These are phyloP conservation scores for Mnemiopsis leidyi DNA, from an alignment of 37 sponge, comb jelly and placozoan species.

Conservation along the genomic window DNA sequence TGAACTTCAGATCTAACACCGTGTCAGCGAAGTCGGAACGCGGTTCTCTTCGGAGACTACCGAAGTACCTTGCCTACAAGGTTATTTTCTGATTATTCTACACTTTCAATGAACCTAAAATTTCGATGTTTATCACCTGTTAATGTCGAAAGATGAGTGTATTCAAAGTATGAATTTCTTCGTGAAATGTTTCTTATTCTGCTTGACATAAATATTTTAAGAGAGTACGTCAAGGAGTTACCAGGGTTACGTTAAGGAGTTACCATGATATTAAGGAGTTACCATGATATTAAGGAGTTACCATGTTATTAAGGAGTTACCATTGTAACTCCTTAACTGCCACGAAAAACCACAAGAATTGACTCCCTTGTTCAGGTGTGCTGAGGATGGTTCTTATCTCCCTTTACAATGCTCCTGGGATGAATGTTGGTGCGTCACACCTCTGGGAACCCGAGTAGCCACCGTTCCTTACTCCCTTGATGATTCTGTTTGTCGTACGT, in stretches of 20 bases:
- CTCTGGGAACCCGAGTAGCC: not conserved
- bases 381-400: not conserved
- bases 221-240: no score
- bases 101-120: no score
- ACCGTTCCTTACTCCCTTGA: not conserved
- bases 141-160: no score
- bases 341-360: no score
- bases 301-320: not conserved
- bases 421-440: not conserved
- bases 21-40: not conserved
- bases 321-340: not conserved
- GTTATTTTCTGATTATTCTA: not conserved
- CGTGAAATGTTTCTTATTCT: no score
- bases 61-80: not conserved
- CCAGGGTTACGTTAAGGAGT: no score
- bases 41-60: not conserved
- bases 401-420: not conserved
- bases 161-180: no score
- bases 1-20: not conserved
- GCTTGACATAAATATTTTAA: no score
- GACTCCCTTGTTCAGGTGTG: not conserved
- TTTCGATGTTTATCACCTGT: no score
- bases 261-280: no score
- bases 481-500: not conserved
- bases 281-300: no score